phyloP scores from a whole-genome alignment of 2,113 vertebrate species.

The Myrmecobius fasciatus region DNA sequence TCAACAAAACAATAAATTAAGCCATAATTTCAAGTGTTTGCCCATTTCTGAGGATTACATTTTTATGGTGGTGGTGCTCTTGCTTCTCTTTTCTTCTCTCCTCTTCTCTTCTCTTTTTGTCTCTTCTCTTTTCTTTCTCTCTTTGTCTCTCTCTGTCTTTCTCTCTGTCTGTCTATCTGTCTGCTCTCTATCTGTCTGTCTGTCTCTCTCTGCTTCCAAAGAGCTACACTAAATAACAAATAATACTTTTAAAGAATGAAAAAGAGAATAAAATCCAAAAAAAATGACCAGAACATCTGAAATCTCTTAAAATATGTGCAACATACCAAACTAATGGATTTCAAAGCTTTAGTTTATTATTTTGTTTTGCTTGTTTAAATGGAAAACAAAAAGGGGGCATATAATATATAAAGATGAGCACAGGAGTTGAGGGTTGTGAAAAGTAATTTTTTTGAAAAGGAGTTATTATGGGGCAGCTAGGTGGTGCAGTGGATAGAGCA shows the following conservation, averaged over 20 bases:
- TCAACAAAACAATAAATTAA: neutral
- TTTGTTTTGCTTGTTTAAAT: slow-evolving; percentile 1
- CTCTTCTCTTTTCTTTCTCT: too few relatives aligned
- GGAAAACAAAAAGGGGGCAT: neutral
- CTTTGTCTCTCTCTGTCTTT: too few relatives aligned
- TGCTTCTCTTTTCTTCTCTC: too few relatives aligned
- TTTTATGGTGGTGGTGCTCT: neutral
- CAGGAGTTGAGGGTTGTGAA: neutral
- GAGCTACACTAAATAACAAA: neutral
- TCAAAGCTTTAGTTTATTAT: slow-evolving; percentile 3
- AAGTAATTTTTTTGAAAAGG: neutral
- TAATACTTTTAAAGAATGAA: neutral
- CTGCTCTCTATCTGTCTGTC: too few relatives aligned
- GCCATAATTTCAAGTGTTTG: neutral
- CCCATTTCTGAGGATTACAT: neutral
- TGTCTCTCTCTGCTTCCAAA: neutral
- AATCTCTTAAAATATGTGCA: neutral
- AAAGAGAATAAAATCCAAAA: neutral
- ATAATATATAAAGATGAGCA: neutral
- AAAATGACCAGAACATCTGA: neutral
- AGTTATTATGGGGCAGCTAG: too few relatives aligned
- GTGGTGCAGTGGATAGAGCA: too few relatives aligned
- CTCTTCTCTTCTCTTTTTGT: too few relatives aligned
- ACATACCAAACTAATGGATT: neutral
- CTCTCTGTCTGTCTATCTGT: too few relatives aligned